Conservation (phyloP, 2,888 invertebrate species). For the Elgonia sp. region DNA sequence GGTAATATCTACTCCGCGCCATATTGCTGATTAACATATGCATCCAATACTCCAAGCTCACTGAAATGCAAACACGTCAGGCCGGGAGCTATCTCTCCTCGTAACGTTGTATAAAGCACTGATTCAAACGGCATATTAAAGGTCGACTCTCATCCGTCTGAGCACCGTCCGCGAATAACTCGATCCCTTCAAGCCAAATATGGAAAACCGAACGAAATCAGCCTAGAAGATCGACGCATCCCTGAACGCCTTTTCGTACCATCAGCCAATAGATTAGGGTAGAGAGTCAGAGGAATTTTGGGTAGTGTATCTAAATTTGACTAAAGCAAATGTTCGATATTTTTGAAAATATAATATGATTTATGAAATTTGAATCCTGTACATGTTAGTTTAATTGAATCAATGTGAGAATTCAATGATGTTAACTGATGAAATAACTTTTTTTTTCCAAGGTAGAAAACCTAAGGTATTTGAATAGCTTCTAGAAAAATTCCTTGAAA, state of each 20-base stretch:
- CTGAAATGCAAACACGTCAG: slow-evolving; percentile 85
- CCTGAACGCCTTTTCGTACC: slow-evolving; percentile 37
- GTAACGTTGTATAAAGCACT: slow-evolving; percentile 83
- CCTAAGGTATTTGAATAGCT: no score
- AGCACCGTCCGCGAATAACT: slow-evolving; percentile 81
- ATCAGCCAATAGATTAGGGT: slow-evolving; percentile 20
- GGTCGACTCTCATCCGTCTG: slow-evolving; percentile 83
- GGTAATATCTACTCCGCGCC: slow-evolving; percentile 84
- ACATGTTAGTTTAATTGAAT: no score
- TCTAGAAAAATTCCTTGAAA: no score
- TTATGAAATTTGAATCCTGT: no score
- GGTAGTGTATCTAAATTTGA: neutral
- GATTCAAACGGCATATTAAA: slow-evolving; percentile 86
- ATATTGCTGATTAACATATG: slow-evolving; percentile 86
- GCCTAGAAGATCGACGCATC: slow-evolving; percentile 78
- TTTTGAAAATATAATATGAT: no score
- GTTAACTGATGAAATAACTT: no score
- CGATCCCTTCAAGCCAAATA: slow-evolving; percentile 79
- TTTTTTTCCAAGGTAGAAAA: no score
- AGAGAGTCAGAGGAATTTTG: neutral
- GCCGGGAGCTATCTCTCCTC: slow-evolving; percentile 82
- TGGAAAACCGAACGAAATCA: slow-evolving; percentile 78
- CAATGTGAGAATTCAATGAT: no score
- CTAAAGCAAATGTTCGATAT: no score
- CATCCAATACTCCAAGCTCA: slow-evolving; percentile 83